Conservation (phyloP, 2,888 invertebrate species). For the Drosophila infuscata region DNA sequence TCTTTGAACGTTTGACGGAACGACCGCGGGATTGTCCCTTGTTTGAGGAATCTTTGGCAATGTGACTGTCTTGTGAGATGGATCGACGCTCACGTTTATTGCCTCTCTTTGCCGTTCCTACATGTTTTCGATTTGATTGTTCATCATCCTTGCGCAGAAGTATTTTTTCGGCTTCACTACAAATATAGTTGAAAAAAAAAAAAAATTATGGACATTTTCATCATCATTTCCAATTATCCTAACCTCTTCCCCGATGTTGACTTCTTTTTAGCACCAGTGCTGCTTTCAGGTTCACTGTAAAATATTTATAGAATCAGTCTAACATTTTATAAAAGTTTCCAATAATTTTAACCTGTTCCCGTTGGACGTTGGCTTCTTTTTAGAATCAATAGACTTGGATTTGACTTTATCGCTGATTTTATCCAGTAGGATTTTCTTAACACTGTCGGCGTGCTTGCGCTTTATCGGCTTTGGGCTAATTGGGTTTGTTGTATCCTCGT, state of each 20-base stretch:
- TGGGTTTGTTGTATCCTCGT: slow-evolving; percentile 19
- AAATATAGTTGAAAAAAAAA: not conserved
- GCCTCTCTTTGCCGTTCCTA: not conserved
- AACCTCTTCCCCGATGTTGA: not conserved
- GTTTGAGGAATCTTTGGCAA: not conserved
- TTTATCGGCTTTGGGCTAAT: slow-evolving; percentile 12
- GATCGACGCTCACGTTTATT: slow-evolving; percentile 53
- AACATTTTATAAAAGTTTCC: no score
- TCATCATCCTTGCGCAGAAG: not conserved
- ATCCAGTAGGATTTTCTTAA: not conserved
- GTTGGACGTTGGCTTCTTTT: not conserved
- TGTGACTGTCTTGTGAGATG: slow-evolving; percentile 44
- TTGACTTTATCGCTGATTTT: not conserved
- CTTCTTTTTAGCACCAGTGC: not conserved
- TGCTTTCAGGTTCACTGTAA: not conserved
- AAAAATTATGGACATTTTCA: not conserved
- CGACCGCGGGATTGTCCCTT: not conserved
- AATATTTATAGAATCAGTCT: not conserved
- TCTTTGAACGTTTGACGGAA: slow-evolving; percentile 2
- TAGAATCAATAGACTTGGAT: not conserved
- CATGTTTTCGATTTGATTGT: not conserved
- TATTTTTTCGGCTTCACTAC: not conserved
- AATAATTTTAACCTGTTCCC: not conserved
- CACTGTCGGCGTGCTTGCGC: slow-evolving; percentile 11
- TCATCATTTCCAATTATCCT: not conserved